Base-by-base conservation (phyloP, 2,888 invertebrate genomes). In the Drosophila macrospina region DNA sequence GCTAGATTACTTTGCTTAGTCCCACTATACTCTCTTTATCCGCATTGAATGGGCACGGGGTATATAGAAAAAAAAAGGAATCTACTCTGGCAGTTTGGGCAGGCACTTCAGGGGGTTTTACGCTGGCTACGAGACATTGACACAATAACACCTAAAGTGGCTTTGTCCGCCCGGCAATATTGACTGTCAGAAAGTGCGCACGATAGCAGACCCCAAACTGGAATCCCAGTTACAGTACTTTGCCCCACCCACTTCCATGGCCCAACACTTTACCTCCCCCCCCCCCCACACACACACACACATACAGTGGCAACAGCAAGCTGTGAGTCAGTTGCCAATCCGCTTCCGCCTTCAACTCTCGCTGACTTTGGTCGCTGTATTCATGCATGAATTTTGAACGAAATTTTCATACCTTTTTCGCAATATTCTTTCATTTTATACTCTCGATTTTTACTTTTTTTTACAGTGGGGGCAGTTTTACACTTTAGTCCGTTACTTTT, bases 61-160 rank as follows among this genome's bases (percentile, higher is more conserved):
- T 55, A 77, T 60, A 34, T 8, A n/a, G 5, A 42, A 51, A 59
- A 34, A 56, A 55, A 36, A 15, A 10, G 62, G 52, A 62, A 77
- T 76, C 62, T 37, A 67, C 74, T 61, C 59, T 67, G 68, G 48
- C 60, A 78, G 52, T 78, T 77, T 39, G 52, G 74, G 48, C 74
- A 52, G 59, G 55, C 68, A 74, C 74, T 74, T 54, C 44, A 37
- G 65, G 55, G 69, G 67, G 67, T 59, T 72, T 63, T 63, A 37
- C 51, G 59, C 48, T 60, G 62, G 69, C 51, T 78, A 52, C 74
- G 78, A 86, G 80, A 83, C 84, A 83, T 88, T 83, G 82, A 88
- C 82, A 83, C 82, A 83, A 83, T 83, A 83, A 83, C 82, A 83
- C 82, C 82, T 88, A 83, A 83, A 88, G 84, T 88, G 88, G 88